Conservation (phyloP, 1,140 invertebrate genomes). For the Yoshiicerus persimilis region DNA sequence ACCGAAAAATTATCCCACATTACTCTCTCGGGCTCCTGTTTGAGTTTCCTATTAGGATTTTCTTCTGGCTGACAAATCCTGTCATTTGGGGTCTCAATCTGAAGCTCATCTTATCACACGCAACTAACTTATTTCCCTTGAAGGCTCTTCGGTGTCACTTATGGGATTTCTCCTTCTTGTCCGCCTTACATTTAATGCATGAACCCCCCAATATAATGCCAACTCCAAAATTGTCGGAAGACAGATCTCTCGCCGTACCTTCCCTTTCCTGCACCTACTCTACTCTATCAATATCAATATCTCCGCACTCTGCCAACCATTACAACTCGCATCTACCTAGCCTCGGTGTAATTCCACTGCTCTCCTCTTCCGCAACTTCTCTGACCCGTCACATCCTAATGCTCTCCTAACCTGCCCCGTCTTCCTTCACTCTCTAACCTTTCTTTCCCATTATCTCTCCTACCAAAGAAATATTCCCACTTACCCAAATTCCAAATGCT, state of each 20-base stretch:
- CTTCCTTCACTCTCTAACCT: neutral
- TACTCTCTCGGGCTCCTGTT: conserved; percentile 26
- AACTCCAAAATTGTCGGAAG: neutral
- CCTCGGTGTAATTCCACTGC: neutral
- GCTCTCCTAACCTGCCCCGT: neutral
- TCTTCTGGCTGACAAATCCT: conserved; percentile 20
- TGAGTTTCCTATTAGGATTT: conserved; percentile 23
- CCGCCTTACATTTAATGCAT: conserved; percentile 16
- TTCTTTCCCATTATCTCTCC: neutral
- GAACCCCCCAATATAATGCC: neutral
- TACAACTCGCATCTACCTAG: neutral
- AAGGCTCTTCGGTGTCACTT: conserved; percentile 12
- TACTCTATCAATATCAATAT: neutral
- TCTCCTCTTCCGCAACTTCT: neutral
- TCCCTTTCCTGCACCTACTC: neutral
- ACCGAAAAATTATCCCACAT: conserved; percentile 37
- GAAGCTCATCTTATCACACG: conserved; percentile 15
- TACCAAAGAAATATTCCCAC: too few species aligned
- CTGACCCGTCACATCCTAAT: neutral
- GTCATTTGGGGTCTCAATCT: conserved; percentile 8
- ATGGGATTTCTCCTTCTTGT: conserved; percentile 12
- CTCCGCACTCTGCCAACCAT: neutral
- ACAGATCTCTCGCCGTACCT: neutral
- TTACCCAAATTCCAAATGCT: too few species aligned
- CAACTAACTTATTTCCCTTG: conserved; percentile 17